Base-by-base conservation (phyloP, 2,113 vertebrate genomes). In the Monarcha castaneiventris region DNA sequence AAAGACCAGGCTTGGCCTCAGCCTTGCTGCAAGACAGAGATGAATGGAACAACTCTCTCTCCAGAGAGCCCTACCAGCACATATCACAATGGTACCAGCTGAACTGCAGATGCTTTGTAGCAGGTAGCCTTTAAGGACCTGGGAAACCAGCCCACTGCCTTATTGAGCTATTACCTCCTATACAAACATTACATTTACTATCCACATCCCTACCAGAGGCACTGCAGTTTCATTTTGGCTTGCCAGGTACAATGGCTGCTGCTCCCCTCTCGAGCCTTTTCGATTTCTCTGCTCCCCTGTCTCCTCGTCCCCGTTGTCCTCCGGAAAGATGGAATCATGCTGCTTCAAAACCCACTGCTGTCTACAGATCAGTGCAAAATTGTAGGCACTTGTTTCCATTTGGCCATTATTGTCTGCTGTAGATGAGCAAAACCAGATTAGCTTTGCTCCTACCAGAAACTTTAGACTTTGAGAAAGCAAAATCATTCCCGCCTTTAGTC, bases 161-260 rank as follows among this genome's bases (percentile, higher is more conserved):
- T 93, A 93, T 59, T 92, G 82, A 93, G 92, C 85, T 84, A 76
- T 93, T 95, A 89, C 62, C 27, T 91, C 58, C 90, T 94, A 51
- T 74, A 80, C n/a, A 94, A 96, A 94, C 76, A 81, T 63, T 71
- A 55, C 63, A 61, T 86, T 96, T 90, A 39, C 93, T 63, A 86
- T 72, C 46, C 33, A 29, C 29, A 39, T 66, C 30, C 41, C 54
- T 59, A 87, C 16, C 55, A 85, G 55, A 85, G 43, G 10, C 74
- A 41, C 5, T 49, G 30, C 5, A 15, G 16, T 78, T 89, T 67
- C 61, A 37, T 75, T 56, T 32, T 55, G 51, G 22, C 32, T 86
- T 55, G 6, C 46, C 43, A 77, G 25, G 13, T 19, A 39, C 74
- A 75, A 39, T 20, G 51, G 41, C 56, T 93, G 30, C 23, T 58